Base-by-base conservation (phyloP, 2,797 vertebrate species). In the Aphelocoma californica region DNA sequence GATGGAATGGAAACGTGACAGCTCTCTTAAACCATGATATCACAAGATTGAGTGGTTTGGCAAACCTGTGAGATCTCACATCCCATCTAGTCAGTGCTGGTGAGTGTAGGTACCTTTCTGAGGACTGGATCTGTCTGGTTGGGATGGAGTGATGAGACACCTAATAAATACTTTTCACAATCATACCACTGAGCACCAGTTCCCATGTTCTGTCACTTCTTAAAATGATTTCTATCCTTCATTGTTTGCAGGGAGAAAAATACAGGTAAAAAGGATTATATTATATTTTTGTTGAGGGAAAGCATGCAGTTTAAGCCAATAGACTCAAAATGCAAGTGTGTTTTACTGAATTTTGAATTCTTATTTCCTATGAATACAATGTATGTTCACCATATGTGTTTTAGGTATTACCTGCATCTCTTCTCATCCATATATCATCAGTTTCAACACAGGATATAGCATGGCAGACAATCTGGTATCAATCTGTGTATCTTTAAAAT, bases 401-500 rank as follows among this genome's bases (percentile, higher is more conserved):
- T 80, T 88, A 48, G 67, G 81, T 85, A 58, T 77, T 92, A 97
- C 97, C 97, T 98, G 95, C 79, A 81, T 92, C 56, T 48, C 81
- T 88, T 90, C 81, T 96, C 58, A 81, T 83, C 44, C 90, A 81
- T 90, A 86, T 89, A 95, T 96, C 91, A 87, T 90, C 71, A 65
- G 53, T 87, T 94, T 93, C 64, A 86, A 82, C 90, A 96, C 97
- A 97, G 95, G 96, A 96, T 96, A 91, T 85, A 81, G 53, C 74
- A 81, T 74, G 89, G 70, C 79, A 96, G 93, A 95, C 84, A 96
- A 96, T 95, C 88, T 96, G 96, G 96, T 97, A 96, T 92, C 78
- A 96, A 95, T 92, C 90, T 96, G 81, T 96, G 97, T 97, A 96
- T 96, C 95, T 97, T 97, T 92, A 92, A 90, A 94, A 96, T 89